Conservation (phyloP, 2,113 vertebrate genomes). For the Sinocyclocheilus maitianheensis region DNA sequence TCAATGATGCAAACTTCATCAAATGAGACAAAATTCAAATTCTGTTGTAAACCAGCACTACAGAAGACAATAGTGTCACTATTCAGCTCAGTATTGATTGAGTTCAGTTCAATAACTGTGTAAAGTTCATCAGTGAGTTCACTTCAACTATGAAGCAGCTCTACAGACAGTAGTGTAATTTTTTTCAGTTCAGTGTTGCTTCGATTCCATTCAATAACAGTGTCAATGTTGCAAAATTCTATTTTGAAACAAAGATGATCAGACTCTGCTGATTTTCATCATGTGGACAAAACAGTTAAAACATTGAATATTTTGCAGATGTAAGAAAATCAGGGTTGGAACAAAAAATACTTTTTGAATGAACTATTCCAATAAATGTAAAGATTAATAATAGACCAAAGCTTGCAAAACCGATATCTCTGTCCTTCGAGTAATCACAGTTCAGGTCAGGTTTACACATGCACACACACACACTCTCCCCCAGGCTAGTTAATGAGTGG, state of each 20-base stretch:
- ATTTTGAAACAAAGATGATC: neutral
- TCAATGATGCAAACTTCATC: neutral
- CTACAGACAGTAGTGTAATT: neutral
- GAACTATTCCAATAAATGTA: neutral
- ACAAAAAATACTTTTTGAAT: neutral
- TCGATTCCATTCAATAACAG: neutral
- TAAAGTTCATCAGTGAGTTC: neutral
- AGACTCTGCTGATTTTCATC: neutral
- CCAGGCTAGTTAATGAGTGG: conserved; percentile 63
- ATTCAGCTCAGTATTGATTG: neutral
- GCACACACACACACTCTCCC: conserved; percentile 16
- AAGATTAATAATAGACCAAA: neutral
- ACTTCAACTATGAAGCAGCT: neutral
- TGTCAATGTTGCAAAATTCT: neutral
- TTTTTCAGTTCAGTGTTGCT: neutral
- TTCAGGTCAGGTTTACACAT: conserved; percentile 18
- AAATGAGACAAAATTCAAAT: neutral
- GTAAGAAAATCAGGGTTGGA: neutral
- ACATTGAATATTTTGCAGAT: neutral
- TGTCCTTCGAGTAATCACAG: neutral
- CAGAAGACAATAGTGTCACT: neutral
- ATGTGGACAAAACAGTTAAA: neutral
- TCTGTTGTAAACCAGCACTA: neutral
- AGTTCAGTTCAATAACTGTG: neutral
- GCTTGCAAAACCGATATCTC: neutral